Conservation (phyloP, 2,888 invertebrate species). For the Ennomos erosarius region DNA sequence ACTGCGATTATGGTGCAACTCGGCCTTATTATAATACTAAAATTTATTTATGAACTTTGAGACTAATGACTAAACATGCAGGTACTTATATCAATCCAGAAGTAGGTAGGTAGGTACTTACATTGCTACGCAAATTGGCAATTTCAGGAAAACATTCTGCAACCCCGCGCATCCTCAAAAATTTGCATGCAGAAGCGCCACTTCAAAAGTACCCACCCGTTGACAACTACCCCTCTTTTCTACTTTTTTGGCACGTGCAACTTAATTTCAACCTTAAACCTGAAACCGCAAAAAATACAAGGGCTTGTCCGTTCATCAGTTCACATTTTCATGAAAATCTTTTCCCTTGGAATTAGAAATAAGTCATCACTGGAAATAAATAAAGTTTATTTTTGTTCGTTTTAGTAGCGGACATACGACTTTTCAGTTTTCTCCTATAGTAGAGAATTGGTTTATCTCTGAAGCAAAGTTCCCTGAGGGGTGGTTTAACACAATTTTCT, state of each 20-base stretch:
- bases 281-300: not conserved
- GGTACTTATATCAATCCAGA: conserved; percentile 22
- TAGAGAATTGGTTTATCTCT: conserved; percentile 70
- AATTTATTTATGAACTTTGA: too few species aligned
- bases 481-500: conserved; percentile 77
- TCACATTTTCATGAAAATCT: conserved; percentile 27
- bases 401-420: conserved; percentile 1
- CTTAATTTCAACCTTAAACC: conserved; percentile 37
- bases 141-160: conserved; percentile 54
- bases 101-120: conserved; percentile 12
- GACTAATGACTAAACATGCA: not conserved
- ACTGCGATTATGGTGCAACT: too few species aligned
- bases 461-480: conserved; percentile 65
- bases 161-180: conserved; percentile 46
- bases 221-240: conserved; percentile 67
- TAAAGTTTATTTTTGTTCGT: conserved; percentile 17
- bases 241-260: conserved; percentile 28
- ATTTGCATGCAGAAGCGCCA: conserved; percentile 85
- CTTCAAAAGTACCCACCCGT: conserved; percentile 81
- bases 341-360: conserved; percentile 13
- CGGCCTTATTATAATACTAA: too few species aligned
- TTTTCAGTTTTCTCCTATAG: conserved; percentile 28
- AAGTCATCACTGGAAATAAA: fast-evolving
- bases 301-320: conserved; percentile 21
- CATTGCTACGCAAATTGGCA: conserved; percentile 63